Conservation (phyloP, 2,888 invertebrate species). For the Athalia rosae region DNA sequence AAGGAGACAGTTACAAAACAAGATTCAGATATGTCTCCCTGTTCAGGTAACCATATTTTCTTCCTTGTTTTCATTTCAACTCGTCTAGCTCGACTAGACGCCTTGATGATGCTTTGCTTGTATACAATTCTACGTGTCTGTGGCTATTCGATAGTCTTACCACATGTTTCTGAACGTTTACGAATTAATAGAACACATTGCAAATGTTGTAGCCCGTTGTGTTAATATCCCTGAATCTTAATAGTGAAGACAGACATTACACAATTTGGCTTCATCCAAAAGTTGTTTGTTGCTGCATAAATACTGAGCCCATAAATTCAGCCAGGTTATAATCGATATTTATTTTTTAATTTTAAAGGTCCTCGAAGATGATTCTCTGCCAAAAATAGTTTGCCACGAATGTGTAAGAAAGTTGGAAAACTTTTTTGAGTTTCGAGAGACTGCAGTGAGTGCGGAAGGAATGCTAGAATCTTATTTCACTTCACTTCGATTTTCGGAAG, state of each 20-base stretch:
- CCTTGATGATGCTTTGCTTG: not conserved
- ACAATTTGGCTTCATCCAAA: too few relatives aligned
- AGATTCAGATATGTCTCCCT: conserved; percentile 80
- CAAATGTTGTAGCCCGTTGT: too few relatives aligned
- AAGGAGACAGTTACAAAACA: conserved; percentile 79
- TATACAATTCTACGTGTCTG: not conserved
- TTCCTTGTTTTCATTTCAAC: conserved; percentile 32
- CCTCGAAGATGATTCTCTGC: conserved; percentile 81
- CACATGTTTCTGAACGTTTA: conserved; percentile 5
- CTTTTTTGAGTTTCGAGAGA: conserved; percentile 79
- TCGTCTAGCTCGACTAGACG: not conserved
- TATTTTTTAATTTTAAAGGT: conserved; percentile 73
- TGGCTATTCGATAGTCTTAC: not conserved
- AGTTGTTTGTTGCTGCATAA: too few relatives aligned
- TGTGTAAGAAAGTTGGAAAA: conserved; percentile 80
- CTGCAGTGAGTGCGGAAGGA: conserved; percentile 80
- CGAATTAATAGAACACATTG: not conserved
- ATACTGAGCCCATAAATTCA: too few relatives aligned
- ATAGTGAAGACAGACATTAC: too few relatives aligned
- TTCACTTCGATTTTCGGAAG: conserved; percentile 77
- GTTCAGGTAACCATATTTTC: conserved; percentile 75
- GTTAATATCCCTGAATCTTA: too few relatives aligned
- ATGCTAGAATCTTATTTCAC: conserved; percentile 82
- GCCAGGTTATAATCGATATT: not conserved
- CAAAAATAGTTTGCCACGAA: conserved; percentile 81